Base-by-base conservation (phyloP, 1,140 invertebrate species). In the Arion vulgaris region DNA sequence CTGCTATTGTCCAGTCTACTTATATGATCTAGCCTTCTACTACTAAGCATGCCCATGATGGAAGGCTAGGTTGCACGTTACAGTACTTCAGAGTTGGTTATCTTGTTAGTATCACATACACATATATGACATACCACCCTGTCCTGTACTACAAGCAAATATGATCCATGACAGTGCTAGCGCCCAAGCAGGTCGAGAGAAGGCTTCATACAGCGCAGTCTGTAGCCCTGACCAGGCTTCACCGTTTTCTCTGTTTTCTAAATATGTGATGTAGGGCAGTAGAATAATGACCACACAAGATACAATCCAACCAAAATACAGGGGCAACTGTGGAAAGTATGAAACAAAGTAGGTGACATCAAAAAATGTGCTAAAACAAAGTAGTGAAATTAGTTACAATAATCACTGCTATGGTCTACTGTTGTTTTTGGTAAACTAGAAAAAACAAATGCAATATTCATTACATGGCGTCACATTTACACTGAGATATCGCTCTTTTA, bases 91-190 rank as follows among this genome's bases (percentile, higher is more conserved):
- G n/a, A n/a, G n/a, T n/a, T n/a, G n/a, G n/a, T n/a, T n/a, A n/a
- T n/a, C n/a, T n/a, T n/a, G n/a, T n/a, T n/a, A n/a, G n/a, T n/a
- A n/a, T n/a, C n/a, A n/a, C n/a, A n/a, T n/a, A n/a, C n/a, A n/a
- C n/a, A n/a, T n/a, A n/a, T n/a, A 17, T 39, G 1, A 66, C 62
- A 77, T 77, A 87, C 88, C 88, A 73, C 86, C 88, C 26, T 85
- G 81, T 19, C 85, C 85, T 28, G 84, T 83, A 57, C 76, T 68
- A 51, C 86, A 87, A 4, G 83, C 66, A 84, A 87, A 86, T 41
- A 88, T 86, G 28, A 87, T 77, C 86, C 86, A 88, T 36, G 86
- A 77, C 4, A 87, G 73, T 72, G 82, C 82, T 32, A 85, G 45
- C 0, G 85, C 75, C 88, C 88, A 88, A 0, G 68, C 69, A 0